Evolutionary conservation across 2,797 vertebrate species (phyloP).

Genomic region (Eleutherodactylus coqui): DNA sequence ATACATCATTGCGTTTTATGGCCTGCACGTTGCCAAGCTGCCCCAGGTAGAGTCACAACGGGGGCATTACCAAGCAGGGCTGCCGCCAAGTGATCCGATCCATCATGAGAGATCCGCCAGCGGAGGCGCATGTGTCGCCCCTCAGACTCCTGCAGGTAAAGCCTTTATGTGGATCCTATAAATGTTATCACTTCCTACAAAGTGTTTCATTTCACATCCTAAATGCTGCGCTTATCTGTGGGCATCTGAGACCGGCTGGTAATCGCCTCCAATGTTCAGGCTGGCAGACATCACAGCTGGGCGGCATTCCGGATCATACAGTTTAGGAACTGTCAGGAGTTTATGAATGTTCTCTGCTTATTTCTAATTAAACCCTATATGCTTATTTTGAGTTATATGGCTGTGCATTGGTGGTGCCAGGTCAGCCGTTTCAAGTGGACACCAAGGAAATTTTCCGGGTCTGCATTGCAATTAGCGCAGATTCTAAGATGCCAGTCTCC

Average conservation of each 20-base stretch:
- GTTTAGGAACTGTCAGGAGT: not conserved
- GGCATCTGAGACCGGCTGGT: not conserved
- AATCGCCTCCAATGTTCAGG: not conserved
- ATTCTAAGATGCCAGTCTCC: not conserved
- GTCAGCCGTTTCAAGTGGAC: not conserved
- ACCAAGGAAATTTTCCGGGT: not conserved
- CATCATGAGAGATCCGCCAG: not conserved
- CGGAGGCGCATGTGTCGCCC: not conserved
- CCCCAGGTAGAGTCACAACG: conserved; percentile 7
- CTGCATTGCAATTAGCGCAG: not conserved
- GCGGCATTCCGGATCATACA: not conserved
- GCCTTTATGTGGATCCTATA: conserved; percentile 17
- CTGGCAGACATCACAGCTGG: conserved; percentile 2
- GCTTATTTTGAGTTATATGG: not conserved
- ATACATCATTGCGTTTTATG: conserved; percentile 20
- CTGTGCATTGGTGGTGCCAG: not conserved
- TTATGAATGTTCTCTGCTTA: not conserved
- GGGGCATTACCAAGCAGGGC: not conserved
- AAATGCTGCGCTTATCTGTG: not conserved
- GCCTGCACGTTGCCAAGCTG: not conserved
- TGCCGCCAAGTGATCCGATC: not conserved
- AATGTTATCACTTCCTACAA: conserved; percentile 39
- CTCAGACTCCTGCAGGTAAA: conserved; percentile 10
- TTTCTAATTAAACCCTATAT: not conserved
- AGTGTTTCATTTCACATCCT: not conserved